Base-by-base conservation (phyloP, 2,888 invertebrate species). In the Brachylomia viminalis region DNA sequence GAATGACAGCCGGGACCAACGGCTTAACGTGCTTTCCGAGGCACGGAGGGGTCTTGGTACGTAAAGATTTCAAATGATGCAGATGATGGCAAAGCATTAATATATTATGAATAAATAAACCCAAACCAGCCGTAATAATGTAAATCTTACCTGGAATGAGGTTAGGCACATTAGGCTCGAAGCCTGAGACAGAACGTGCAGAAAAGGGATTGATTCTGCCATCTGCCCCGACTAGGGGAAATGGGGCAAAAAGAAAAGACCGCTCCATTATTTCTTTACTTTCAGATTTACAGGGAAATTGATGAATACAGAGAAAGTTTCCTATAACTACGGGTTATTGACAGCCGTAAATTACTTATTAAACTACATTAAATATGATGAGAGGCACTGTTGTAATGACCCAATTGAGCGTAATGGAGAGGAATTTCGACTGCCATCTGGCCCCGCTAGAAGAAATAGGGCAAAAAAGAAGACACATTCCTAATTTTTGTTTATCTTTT, bases 201-300 rank as follows among this genome's bases (percentile, higher is more conserved):
- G 82, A 58, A 54, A 81, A 58, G 66, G 75, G 66, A 75, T 75
- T 75, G 75, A 33, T 69, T 33, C 66, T 76, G 69, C 72, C 72
- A 77, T 85, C 85, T 73, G 77, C 56, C 77, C 82, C 64, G 49
- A 77, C 82, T 77, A 81, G 82, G 82, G 77, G 70, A 85, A 76
- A 81, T 54, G 33, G 69, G 62, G 58, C 47, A 84, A 67, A 80
- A 82, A 75, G 13, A 79, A 61, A 75, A 30, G 56, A 66, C 42
- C 52, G 7, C n/a, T 33, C 38, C 20, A 49, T 66, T 52, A 64
- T 62, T 79, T 30, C 17, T 45, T 66, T 56, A n/a, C 11, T 67
- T n/a, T 52, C 17, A 3, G n/a, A 78, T 47, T 8, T 6, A 2
- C 15, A 10, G 42, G 20, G 20, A 67, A 47, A 52, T 20, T 30